These are phyloP conservation scores for Corapipo altera DNA, from an alignment of 2,113 vertebrate genomes.

Conservation along the genomic window DNA sequence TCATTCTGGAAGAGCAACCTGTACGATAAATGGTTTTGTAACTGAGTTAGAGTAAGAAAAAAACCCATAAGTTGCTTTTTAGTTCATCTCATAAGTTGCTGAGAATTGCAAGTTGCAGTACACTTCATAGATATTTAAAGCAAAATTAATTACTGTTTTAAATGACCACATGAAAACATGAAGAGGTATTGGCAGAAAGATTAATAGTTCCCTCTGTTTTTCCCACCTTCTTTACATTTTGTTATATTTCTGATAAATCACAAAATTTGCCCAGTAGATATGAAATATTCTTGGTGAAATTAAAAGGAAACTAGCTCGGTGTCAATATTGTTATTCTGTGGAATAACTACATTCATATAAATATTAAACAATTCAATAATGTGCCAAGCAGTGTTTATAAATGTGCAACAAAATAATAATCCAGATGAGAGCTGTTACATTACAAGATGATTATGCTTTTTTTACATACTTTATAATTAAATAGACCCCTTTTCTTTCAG, in stretches of 20 bases:
- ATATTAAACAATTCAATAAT: constrained; percentile 18
- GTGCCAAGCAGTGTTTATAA: constrained; percentile 13
- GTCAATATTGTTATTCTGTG: neutral
- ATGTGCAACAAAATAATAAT: constrained; percentile 30
- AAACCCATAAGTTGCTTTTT: neutral
- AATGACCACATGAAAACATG: neutral
- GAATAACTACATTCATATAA: neutral
- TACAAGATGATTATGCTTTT: constrained; percentile 11
- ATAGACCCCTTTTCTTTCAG: constrained; percentile 27
- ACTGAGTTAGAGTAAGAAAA: neutral
- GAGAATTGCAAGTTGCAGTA: neutral
- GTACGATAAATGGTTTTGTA: neutral
- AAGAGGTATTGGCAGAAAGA: neutral
- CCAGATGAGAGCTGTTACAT: constrained; percentile 20
- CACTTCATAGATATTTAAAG: neutral
- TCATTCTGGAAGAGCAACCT: neutral
- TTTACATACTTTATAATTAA: constrained; percentile 51
- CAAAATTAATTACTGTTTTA: neutral
- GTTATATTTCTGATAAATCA: neutral
- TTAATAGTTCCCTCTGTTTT: neutral
- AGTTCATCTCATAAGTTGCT: neutral
- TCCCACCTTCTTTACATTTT: neutral
- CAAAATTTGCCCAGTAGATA: neutral
- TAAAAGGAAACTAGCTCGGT: neutral
- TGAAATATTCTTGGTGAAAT: neutral